Evolutionary conservation across 2,113 vertebrate genomes (phyloP), one percentile per base, ranked within the genome.

Genomic region (Felis catus): DNA sequence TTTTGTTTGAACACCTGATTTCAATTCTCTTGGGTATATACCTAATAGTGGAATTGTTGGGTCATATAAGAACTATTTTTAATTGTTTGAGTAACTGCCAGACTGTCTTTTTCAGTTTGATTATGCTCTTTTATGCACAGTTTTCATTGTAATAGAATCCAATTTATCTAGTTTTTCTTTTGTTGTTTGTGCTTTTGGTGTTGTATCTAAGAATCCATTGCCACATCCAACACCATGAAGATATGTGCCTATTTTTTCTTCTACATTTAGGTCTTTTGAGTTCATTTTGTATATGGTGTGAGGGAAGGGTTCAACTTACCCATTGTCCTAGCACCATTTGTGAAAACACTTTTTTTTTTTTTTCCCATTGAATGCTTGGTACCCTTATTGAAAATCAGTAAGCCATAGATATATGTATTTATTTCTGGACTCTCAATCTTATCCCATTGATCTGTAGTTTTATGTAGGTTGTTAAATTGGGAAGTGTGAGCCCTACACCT

Each of bases 381-480:
- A 94, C 23, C 36, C 39, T 74, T 21, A 29, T 45, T 94, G 79
- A 84, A 97, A 94, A 85, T 89, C 29, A 85, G 10, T 88, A 84
- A 92, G 27, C 33, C 39, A 16, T 58, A 33, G 7, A 21, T 65
- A 2, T 25, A 31, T 48, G 33, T 41, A 5, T 95, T 87, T 95
- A 33, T 33, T 58, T 80, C 27, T 88, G 39, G 27, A 81, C 33
- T 61, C 8, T 33, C 23, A 33, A 1, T 86, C 93, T 76, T 68
- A 5, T 63, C 79, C 48, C 53, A 51, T 65, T 74, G 51, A 66
- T 95, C 23, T 55, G 3, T 33, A 70, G 10, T 89, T 92, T 81
- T 68, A 7, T 74, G 51, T 89, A 89, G 68, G 29, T 63, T 94
- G 29, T 93, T 74, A 96, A 95, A 71, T 21, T 96, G 14, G 29